Conservation (phyloP, 2,888 invertebrate species). For the Xestoiulus laeticollis region DNA sequence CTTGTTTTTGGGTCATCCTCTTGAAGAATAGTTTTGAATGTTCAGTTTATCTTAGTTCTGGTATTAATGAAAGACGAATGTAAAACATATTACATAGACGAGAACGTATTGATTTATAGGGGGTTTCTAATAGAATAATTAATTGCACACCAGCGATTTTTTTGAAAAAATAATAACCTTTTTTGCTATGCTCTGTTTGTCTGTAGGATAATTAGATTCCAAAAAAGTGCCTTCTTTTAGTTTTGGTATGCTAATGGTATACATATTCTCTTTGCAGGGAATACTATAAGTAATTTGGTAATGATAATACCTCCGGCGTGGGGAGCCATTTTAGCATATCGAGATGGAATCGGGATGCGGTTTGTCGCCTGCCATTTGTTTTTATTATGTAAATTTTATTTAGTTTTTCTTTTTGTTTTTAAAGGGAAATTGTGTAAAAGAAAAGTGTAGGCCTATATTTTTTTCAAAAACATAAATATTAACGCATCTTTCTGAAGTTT, state of each 20-base stretch:
- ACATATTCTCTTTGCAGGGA: slow-evolving; percentile 63
- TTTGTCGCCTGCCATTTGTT: slow-evolving; percentile 64
- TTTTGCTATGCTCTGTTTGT: too few relatives aligned
- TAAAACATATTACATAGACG: too few relatives aligned
- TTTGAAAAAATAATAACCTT: too few relatives aligned
- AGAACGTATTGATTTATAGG: too few relatives aligned
- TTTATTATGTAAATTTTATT: slow-evolving; percentile 62
- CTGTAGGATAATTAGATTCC: too few relatives aligned
- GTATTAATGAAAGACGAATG: background rate
- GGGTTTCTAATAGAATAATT: too few relatives aligned
- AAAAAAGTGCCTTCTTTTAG: too few relatives aligned
- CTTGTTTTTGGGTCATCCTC: background rate
- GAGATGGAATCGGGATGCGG: slow-evolving; percentile 62
- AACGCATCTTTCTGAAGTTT: background rate
- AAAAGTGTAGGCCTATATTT: too few relatives aligned
- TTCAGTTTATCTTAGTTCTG: background rate
- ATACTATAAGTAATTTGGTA: slow-evolving; percentile 67
- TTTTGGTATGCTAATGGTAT: background rate
- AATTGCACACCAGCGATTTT: too few relatives aligned
- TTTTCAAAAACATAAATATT: too few relatives aligned
- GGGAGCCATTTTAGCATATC: slow-evolving; percentile 59
- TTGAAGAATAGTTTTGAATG: background rate
- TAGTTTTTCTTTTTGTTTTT: slow-evolving; percentile 2
- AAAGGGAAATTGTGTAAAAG: background rate
- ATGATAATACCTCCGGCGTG: slow-evolving; percentile 67